Conservation (phyloP, 1,140 invertebrate species). For the Leptopilina boulardi region DNA sequence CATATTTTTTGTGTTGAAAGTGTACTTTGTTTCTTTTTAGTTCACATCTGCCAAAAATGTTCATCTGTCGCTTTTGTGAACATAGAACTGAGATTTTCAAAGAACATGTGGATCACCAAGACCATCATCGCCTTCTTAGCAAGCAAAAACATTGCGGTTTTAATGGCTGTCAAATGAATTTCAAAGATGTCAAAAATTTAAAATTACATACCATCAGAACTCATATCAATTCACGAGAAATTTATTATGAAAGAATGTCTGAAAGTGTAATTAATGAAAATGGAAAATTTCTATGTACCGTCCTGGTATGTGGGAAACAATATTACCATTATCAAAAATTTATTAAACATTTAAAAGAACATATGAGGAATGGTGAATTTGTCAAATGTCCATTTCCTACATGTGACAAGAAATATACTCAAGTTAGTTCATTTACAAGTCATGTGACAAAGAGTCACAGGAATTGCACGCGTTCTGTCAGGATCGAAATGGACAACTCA, state of each 20-base stretch:
- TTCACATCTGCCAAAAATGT: not conserved
- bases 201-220: constrained; percentile 10
- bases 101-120: not conserved
- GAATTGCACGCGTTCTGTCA: too few species aligned
- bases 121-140: not conserved
- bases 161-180: constrained; percentile 31
- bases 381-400: constrained; percentile 27
- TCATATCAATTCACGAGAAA: constrained; percentile 14
- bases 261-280: constrained; percentile 14
- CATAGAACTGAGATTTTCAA: not conserved
- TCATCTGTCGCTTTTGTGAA: not conserved
- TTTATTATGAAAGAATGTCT: not conserved
- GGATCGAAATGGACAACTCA: too few species aligned
- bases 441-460: too few species aligned
- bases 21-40: not conserved
- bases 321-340: constrained; percentile 3
- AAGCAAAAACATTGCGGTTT: constrained; percentile 22
- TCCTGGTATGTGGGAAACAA: not conserved
- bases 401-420: constrained; percentile 23
- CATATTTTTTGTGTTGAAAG: too few species aligned
- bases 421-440: not conserved
- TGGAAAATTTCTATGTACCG: constrained; percentile 17
- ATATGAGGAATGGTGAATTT: constrained; percentile 2
- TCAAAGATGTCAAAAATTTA: not conserved
- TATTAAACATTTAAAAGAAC: constrained; percentile 31